phyloP scores from a whole-genome alignment of 2,113 vertebrate species.

The Rhabdornis inornatus region DNA sequence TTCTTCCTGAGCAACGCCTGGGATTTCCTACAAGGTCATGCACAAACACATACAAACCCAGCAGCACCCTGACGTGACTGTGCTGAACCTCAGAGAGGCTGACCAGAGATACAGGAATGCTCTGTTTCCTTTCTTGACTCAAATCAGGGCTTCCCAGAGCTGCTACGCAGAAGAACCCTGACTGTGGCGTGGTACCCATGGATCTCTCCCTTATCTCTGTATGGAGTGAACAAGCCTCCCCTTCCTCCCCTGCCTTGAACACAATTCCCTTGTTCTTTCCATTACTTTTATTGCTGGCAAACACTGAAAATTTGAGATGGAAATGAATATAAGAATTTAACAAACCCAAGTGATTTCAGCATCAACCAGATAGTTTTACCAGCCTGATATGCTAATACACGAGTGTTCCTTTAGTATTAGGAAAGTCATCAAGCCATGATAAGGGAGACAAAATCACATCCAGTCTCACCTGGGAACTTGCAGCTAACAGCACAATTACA shows the following conservation, averaged over 20 bases:
- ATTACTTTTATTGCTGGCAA: background rate
- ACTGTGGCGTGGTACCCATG: fast-evolving
- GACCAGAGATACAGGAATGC: background rate
- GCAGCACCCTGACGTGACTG: background rate
- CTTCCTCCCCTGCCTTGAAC: background rate
- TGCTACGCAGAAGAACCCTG: fast-evolving
- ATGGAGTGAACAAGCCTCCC: background rate
- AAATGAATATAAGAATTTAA: conserved; percentile 10
- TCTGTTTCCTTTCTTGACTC: background rate
- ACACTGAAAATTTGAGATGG: background rate
- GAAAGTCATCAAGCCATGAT: background rate
- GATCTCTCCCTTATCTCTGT: background rate
- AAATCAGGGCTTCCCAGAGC: background rate
- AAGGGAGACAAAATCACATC: conserved; percentile 45
- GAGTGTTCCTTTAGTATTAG: background rate
- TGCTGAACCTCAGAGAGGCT: background rate
- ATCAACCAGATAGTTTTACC: background rate
- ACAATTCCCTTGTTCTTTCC: background rate
- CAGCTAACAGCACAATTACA: conserved; percentile 41
- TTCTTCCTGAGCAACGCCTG: background rate
- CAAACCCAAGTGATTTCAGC: conserved; percentile 25
- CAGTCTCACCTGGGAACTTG: conserved; percentile 13
- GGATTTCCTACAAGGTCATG: background rate
- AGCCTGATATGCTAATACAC: background rate
- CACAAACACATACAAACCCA: background rate